Evolutionary conservation across 2,888 invertebrate genomes (phyloP).

Genomic region (Drosophila atripex): DNA sequence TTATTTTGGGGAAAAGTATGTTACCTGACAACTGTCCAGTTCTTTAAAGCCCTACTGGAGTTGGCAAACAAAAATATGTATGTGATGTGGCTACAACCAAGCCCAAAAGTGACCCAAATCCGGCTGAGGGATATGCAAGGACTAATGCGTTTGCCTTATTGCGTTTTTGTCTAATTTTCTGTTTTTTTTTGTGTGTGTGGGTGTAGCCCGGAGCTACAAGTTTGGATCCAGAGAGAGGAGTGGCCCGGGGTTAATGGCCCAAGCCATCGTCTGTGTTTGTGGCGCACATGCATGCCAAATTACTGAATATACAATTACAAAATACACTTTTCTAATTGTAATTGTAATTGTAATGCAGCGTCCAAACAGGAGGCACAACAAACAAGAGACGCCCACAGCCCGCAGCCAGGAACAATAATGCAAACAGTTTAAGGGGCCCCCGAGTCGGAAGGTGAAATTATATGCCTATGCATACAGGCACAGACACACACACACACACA

Average conservation of each 20-base stretch:
- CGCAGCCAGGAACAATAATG: conserved; percentile 53
- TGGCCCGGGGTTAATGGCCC: conserved; percentile 47
- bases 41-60: conserved; percentile 20
- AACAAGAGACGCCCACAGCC: conserved; percentile 42
- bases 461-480: conserved; percentile 68
- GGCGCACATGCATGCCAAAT: conserved; percentile 55
- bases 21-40: neutral
- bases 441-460: conserved; percentile 75
- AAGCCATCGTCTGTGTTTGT: conserved; percentile 33
- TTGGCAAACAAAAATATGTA: conserved; percentile 34
- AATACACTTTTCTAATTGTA: conserved; percentile 69
- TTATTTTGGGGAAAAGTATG: neutral
- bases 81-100: conserved; percentile 24
- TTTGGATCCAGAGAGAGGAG: conserved; percentile 17
- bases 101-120: conserved; percentile 18
- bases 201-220: conserved; percentile 19
- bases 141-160: conserved; percentile 30
- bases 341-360: conserved; percentile 77
- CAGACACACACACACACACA: conserved; percentile 10
- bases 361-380: conserved; percentile 53
- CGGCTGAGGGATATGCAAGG: conserved; percentile 11
- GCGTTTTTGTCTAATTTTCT: conserved; percentile 6
- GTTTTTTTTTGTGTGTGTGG: conserved; percentile 12
- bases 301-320: conserved; percentile 71
- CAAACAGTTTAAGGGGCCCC: conserved; percentile 71